Evolutionary conservation across 2,113 vertebrate genomes (phyloP), one percentile per base, ranked within the genome.

Genomic region (Trogon melanurus): DNA sequence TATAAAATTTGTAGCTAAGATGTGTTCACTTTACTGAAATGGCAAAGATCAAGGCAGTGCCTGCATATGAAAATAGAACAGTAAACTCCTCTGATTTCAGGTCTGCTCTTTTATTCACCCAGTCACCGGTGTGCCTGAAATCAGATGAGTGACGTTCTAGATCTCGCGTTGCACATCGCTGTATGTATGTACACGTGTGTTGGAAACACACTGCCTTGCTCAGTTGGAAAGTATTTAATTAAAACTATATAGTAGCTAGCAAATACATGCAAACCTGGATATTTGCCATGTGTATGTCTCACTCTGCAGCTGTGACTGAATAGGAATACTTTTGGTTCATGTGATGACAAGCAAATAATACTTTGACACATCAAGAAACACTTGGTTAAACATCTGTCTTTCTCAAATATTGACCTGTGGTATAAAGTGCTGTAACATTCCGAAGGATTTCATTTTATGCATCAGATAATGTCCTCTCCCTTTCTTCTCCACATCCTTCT

Each of bases 131-230:
- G 21, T 6, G 23, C 13, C 22, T 58, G 73, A 20, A 44, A 84
- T 44, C 6, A 53, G 45, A 9, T 1, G 16, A 54, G 50, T 20
- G 17, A 10, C 1, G 1, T 64, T 66, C 51, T 21, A 17, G 41
- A 6, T 22, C 2, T 3, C 7, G 21, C 2, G 15, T 14, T 41
- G 69, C 16, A 3, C 9, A 1, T 3, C 9, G 27, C 15, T 38
- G 23, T 13, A 9, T 38, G 7, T 6, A 9, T 38, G 7, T 6
- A 36, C 13, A 9, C 2, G 5, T 23, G 5, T 3, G 4, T 25
- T 29, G 11, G 54, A 61, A 66, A 34, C 36, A 17, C 4, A 3
- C 25, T 51, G 27, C 16, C 44, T 76, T 13, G 13, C 36, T 74
- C 14, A 34, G 1, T 2, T 58, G 32, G 15, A 26, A 22, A 27